phyloP scores from a whole-genome alignment of 2,888 invertebrate genomes.

The Machimus atricapillus region DNA sequence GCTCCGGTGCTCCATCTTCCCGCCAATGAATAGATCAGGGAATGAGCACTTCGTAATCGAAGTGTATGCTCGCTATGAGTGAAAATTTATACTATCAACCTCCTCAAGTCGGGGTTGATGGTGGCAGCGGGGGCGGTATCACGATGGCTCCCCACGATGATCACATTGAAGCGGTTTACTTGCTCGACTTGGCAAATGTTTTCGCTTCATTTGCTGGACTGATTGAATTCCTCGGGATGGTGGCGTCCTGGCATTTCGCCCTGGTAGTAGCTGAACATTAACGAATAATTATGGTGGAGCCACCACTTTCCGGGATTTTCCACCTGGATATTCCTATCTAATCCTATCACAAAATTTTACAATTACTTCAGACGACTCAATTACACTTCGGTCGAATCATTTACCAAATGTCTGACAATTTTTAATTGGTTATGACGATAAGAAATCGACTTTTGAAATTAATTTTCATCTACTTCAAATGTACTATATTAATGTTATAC shows the following conservation, averaged over 20 bases:
- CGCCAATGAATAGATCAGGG: slow-evolving; percentile 33
- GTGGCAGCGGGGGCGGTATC: background rate
- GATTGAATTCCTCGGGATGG: slow-evolving; percentile 43
- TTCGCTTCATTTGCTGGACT: slow-evolving; percentile 46
- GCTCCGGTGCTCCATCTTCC: slow-evolving; percentile 6
- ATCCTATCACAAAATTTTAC: background rate
- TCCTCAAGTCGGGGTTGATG: background rate
- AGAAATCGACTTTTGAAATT: background rate
- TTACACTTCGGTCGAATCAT: background rate
- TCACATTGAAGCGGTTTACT: slow-evolving; percentile 46
- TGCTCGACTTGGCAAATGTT: slow-evolving; percentile 46
- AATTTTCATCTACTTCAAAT: no score
- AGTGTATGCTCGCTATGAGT: slow-evolving; percentile 43
- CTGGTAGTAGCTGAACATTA: background rate
- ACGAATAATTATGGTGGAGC: slow-evolving; percentile 11
- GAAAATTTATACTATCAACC: slow-evolving; percentile 45
- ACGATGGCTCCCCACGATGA: background rate
- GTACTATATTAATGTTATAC: no score
- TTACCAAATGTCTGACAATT: background rate
- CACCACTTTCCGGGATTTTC: slow-evolving; percentile 17
- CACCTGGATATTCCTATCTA: background rate
- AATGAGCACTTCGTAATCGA: slow-evolving; percentile 42
- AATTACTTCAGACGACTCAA: background rate
- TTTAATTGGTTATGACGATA: background rate
- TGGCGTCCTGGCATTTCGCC: slow-evolving; percentile 3